These are phyloP conservation scores for Sterna hirundo DNA, from an alignment of 2,113 vertebrate genomes.

Conservation along the genomic window DNA sequence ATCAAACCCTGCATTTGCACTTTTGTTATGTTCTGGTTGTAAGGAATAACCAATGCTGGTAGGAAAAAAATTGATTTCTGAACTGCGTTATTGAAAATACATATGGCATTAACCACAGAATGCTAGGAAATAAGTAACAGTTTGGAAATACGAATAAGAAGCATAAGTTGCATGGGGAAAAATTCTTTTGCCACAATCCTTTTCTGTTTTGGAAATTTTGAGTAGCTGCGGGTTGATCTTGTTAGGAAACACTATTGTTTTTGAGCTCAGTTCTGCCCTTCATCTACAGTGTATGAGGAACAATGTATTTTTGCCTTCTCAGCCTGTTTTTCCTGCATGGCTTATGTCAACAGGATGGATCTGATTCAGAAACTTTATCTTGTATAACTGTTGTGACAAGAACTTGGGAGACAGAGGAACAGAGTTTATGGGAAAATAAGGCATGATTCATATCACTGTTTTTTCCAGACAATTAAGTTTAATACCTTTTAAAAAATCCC, in stretches of 20 bases:
- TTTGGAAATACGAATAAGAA: conserved; percentile 15
- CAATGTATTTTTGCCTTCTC: background rate
- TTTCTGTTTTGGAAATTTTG: conserved; percentile 11
- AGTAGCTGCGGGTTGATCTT: background rate
- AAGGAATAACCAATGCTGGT: background rate
- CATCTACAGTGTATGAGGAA: background rate
- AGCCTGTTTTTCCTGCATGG: background rate
- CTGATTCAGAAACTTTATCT: background rate
- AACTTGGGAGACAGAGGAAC: background rate
- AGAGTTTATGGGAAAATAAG: background rate
- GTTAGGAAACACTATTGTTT: background rate
- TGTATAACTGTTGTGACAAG: background rate
- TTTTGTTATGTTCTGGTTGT: conserved; percentile 13
- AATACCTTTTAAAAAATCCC: background rate
- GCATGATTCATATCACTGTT: background rate
- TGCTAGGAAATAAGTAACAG: conserved; percentile 3
- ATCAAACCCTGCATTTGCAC: conserved; percentile 7
- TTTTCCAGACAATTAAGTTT: background rate
- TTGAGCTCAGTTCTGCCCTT: background rate
- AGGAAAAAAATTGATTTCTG: background rate
- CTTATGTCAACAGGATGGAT: background rate
- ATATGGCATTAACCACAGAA: background rate
- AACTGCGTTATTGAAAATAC: background rate
- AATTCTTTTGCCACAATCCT: background rate
- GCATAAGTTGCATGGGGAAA: background rate